phyloP scores from a whole-genome alignment of 2,797 vertebrate genomes.

The Chelmon rostratus region DNA sequence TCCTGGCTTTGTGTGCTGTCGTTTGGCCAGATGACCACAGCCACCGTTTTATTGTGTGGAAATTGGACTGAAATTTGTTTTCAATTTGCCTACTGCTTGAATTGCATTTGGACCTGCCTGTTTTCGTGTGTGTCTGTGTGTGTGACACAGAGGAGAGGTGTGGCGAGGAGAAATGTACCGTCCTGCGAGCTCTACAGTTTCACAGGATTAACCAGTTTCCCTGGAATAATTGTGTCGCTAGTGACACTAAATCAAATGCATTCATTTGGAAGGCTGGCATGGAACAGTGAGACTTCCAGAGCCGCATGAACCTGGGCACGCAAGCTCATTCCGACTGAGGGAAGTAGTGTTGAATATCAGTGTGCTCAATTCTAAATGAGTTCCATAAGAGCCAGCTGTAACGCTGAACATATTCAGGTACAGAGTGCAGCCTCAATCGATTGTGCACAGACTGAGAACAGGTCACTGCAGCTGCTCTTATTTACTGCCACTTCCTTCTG shows the following conservation, averaged over 20 bases:
- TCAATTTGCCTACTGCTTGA: conserved; percentile 73
- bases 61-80: conserved; percentile 81
- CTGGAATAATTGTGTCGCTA: conserved; percentile 47
- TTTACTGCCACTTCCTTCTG: conserved; percentile 20
- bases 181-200: conserved; percentile 51
- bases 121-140: conserved; percentile 44
- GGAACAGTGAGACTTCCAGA: conserved; percentile 19
- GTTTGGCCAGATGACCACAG: conserved; percentile 77
- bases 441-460: conserved; percentile 18
- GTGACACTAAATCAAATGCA: conserved; percentile 57
- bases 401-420: conserved; percentile 26
- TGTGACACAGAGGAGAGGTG: conserved; percentile 37
- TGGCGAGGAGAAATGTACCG: conserved; percentile 24
- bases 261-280: conserved; percentile 51
- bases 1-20: conserved; percentile 76
- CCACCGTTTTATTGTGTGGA: conserved; percentile 75
- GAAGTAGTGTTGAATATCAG: conserved; percentile 23
- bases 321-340: conserved; percentile 12
- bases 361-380: conserved; percentile 26
- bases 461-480: conserved; percentile 26
- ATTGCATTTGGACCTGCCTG: conserved; percentile 65
- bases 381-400: conserved; percentile 29
- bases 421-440: conserved; percentile 27
- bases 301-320: background rate
- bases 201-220: conserved; percentile 69